These are phyloP conservation scores for Palythoa grandis DNA, from an alignment of 92 coral and sea anemone species.

Conservation along the genomic window DNA sequence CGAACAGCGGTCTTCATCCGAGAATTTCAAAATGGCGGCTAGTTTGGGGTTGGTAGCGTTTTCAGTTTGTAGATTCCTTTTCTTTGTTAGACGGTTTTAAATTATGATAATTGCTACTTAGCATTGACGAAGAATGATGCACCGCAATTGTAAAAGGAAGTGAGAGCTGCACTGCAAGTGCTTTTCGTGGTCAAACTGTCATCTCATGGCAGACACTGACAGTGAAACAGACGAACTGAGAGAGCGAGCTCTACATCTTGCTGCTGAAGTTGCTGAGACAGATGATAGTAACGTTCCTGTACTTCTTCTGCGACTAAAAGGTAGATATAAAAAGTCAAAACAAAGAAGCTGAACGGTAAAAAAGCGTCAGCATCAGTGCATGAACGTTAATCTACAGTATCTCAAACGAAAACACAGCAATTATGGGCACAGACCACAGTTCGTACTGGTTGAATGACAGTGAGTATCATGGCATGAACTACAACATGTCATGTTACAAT, in stretches of 20 bases:
- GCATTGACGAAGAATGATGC: background rate
- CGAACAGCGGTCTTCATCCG: constrained; percentile 25
- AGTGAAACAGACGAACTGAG: constrained; percentile 69
- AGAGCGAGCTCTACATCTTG: constrained; percentile 85
- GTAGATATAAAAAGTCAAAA: constrained; percentile 41
- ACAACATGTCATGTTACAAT: no score
- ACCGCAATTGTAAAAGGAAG: background rate
- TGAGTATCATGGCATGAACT: no score
- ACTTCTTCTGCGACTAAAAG: constrained; percentile 82
- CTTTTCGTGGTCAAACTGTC: background rate
- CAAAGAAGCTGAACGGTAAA: background rate
- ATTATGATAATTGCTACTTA: background rate
- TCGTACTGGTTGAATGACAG: no score
- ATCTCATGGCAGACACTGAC: constrained; percentile 62
- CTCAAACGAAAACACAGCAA: no score
- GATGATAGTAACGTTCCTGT: constrained; percentile 90
- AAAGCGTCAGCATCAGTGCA: no score
- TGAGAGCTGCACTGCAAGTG: background rate
- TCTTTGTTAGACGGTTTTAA: background rate
- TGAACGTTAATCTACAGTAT: no score
- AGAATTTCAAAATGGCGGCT: constrained; percentile 51
- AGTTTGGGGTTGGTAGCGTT: background rate
- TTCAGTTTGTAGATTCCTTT: background rate
- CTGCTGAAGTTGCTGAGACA: constrained; percentile 98
- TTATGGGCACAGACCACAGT: no score